Evolutionary conservation across 35 echinoderm and acorn worm species (phyloP), one percentile per base, ranked within the genome.

Genomic region (Ptychodera flava): DNA sequence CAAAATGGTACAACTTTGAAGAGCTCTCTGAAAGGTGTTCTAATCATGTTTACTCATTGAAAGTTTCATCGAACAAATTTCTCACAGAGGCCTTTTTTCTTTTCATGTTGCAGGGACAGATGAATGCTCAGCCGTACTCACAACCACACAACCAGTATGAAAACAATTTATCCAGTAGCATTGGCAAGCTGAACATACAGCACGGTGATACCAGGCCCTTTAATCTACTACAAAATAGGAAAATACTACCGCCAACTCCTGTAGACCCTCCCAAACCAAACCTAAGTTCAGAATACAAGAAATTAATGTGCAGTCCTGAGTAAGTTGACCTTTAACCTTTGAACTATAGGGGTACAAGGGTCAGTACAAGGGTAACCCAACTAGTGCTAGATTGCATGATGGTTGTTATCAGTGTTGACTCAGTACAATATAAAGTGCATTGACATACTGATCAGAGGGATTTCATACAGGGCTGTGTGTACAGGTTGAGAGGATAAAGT

Each of bases 151-250:
- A 64, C 45, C 45, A 64, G 45, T 64, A 64, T 64, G 45, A 64
- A 64, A 64, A 64, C 45, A 64, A 64, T 64, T 64, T 64, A 64
- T 64, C 45, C 45, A 64, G 45, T 22, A 89, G 92, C 0, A 89
- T 97, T 80, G 87, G 88, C 33, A 94, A 99, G 31, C 6, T 99
- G 33, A 83, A 78, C 53, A 38, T 99, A 10, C 89, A 94, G 80
- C 93, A 92, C 45, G 87, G 84, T 1, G 96, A 99, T 36, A 86
- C 93, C 12, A 90, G 87, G 36, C 93, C 96, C 6, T 14, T 99
- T 6, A 99, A 99, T 33, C 91, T 99, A 0, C 88, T 99, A 10
- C 90, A 94, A 36, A 88, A 99, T 83, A 90, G 96, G 80, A 92
- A 99, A 36, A 88, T 99, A 28, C 75, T 99, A 37, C 92, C 88